Conservation (phyloP, 2,797 vertebrate species). For the Anas georgica region DNA sequence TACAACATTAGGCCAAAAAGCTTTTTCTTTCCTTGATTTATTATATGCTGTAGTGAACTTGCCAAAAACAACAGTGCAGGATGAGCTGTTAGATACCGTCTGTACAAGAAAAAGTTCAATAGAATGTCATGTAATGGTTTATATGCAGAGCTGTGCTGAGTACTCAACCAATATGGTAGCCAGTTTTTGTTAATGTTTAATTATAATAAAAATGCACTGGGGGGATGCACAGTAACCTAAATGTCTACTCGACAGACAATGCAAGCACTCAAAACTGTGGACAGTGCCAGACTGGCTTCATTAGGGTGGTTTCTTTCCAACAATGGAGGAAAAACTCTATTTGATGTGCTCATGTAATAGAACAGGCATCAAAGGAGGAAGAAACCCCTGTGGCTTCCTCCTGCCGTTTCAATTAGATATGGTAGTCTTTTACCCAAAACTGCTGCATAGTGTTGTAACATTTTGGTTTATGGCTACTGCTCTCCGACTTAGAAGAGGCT, state of each 20-base stretch:
- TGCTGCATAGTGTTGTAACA: not conserved
- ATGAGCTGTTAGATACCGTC: slow-evolving; percentile 87
- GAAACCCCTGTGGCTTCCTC: slow-evolving; percentile 29
- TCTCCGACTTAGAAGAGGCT: not conserved
- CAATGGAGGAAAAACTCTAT: not conserved
- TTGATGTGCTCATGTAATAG: slow-evolving; percentile 9
- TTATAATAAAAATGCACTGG: slow-evolving; percentile 6
- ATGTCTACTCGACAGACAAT: slow-evolving; percentile 1
- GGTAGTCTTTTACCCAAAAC: not conserved
- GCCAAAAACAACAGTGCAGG: slow-evolving; percentile 92
- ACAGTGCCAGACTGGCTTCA: slow-evolving; percentile 13
- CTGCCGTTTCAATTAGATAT: slow-evolving; percentile 26
- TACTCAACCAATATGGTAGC: slow-evolving; percentile 61
- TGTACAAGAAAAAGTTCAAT: slow-evolving; percentile 77
- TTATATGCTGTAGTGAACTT: slow-evolving; percentile 84
- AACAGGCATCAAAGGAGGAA: slow-evolving; percentile 48
- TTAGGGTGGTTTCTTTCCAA: slow-evolving; percentile 33
- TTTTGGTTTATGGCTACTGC: not conserved
- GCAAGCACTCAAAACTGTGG: not conserved
- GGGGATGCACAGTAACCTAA: not conserved
- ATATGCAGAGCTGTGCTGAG: slow-evolving; percentile 42
- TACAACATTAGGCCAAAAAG: slow-evolving; percentile 79
- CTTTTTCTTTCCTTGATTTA: slow-evolving; percentile 91
- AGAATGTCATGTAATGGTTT: slow-evolving; percentile 75
- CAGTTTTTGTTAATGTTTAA: slow-evolving; percentile 45